Evolutionary conservation across 1,140 invertebrate genomes (phyloP).

Genomic region (Acromyrmex heyeri): DNA sequence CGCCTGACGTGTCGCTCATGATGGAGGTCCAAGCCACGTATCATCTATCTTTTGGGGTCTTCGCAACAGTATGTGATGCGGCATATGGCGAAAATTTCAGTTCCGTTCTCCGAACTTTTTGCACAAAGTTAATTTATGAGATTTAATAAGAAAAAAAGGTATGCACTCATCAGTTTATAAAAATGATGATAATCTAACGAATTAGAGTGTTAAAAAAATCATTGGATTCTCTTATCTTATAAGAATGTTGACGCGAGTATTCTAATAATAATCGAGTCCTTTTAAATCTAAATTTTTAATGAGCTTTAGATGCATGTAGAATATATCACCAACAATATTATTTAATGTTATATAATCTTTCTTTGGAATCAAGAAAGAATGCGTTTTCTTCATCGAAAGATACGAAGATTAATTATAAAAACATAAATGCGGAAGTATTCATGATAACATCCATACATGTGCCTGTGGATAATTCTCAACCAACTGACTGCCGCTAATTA

Average conservation of each 20-base stretch:
- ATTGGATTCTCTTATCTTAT: background rate
- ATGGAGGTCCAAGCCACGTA: conserved; percentile 82
- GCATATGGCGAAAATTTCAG: conserved; percentile 51
- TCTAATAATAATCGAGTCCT: background rate
- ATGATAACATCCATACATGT: conserved; percentile 42
- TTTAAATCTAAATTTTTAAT: background rate
- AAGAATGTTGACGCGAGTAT: background rate
- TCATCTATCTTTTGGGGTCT: conserved; percentile 82
- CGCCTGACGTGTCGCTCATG: conserved; percentile 85
- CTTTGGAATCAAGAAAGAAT: background rate
- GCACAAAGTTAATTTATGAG: conserved; percentile 19
- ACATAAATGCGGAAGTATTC: conserved; percentile 2
- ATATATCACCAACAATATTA: background rate
- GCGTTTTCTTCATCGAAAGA: background rate
- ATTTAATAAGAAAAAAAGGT: background rate
- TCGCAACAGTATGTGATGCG: conserved; percentile 64
- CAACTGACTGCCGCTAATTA: conserved; percentile 68
- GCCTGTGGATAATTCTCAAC: background rate
- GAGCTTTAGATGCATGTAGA: background rate
- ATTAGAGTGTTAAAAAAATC: conserved; percentile 3
- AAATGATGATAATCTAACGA: conserved; percentile 26
- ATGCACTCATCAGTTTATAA: background rate
- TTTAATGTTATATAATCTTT: background rate
- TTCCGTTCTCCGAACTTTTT: conserved; percentile 36
- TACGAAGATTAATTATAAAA: background rate